These are phyloP conservation scores for Plagodis pulveraria DNA, from an alignment of 2,888 invertebrate genomes.

Conservation along the genomic window DNA sequence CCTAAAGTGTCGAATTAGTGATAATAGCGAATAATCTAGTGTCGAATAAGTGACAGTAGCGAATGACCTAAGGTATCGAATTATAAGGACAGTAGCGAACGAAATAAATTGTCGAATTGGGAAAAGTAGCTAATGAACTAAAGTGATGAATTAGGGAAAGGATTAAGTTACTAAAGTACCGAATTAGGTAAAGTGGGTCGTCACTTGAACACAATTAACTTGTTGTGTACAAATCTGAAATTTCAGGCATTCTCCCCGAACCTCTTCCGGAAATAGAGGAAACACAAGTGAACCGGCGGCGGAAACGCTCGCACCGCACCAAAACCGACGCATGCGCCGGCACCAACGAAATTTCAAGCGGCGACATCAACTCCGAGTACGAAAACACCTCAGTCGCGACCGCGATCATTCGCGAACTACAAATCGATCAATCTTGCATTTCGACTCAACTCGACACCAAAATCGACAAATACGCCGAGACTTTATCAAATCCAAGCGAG, in stretches of 20 bases:
- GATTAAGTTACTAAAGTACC: too few relatives aligned
- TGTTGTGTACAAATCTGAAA: neutral
- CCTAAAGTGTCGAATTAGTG: too few relatives aligned
- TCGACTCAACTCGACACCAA: slow-evolving; percentile 49
- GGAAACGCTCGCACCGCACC: slow-evolving; percentile 64
- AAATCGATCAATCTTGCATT: slow-evolving; percentile 49
- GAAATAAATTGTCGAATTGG: too few relatives aligned
- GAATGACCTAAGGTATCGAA: too few relatives aligned
- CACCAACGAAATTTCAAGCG: slow-evolving; percentile 57
- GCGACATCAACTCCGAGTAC: slow-evolving; percentile 42
- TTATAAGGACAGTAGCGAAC: too few relatives aligned
- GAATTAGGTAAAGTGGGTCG: too few relatives aligned
- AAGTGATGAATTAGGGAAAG: too few relatives aligned
- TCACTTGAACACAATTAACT: too few relatives aligned
- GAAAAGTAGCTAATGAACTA: too few relatives aligned
- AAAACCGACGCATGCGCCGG: slow-evolving; percentile 69
- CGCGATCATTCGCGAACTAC: slow-evolving; percentile 56
- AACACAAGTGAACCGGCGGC: slow-evolving; percentile 37
- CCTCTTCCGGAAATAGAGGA: slow-evolving; percentile 38
- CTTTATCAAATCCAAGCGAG: slow-evolving; percentile 1
- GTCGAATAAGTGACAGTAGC: too few relatives aligned
- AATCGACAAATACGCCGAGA: slow-evolving; percentile 29
- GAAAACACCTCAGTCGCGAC: slow-evolving; percentile 48
- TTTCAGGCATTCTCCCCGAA: slow-evolving; percentile 60
- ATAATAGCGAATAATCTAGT: too few relatives aligned